Conservation (phyloP, 2,113 vertebrate species). For the Mus spicilegus region DNA sequence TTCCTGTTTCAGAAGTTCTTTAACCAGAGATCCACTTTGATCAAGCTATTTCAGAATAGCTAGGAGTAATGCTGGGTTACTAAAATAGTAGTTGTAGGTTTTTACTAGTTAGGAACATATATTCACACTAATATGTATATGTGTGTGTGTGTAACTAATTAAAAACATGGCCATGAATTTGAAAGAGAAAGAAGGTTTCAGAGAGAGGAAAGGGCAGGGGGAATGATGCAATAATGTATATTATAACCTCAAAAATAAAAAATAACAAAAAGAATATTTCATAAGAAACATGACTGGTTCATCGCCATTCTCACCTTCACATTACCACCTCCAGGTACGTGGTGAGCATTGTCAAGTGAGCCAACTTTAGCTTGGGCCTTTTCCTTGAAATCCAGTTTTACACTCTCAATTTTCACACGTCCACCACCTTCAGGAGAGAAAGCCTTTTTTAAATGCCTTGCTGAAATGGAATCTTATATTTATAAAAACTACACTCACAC, state of each 20-base stretch:
- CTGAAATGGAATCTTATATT: constrained; percentile 12
- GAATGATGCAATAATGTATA: neutral
- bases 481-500: neutral
- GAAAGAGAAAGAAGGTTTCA: neutral
- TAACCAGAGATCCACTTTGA: neutral
- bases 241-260: neutral
- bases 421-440: constrained; percentile 91
- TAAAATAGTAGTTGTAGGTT: neutral
- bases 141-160: neutral
- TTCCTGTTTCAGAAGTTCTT: neutral
- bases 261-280: neutral
- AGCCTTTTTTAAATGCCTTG: constrained; percentile 56
- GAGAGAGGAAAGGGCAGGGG: neutral
- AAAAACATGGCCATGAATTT: neutral
- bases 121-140: neutral
- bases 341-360: constrained; percentile 97
- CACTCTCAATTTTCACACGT: constrained; percentile 96
- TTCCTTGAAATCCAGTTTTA: constrained; percentile 99
- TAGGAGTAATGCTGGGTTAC: neutral
- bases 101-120: neutral
- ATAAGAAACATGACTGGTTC: neutral
- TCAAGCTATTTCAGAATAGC: neutral
- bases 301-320: constrained; percentile 89
- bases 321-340: constrained; percentile 93
- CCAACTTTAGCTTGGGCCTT: constrained; percentile 99